Evolutionary conservation across 2,113 vertebrate species (phyloP).

Genomic region (Labeo rohita): DNA sequence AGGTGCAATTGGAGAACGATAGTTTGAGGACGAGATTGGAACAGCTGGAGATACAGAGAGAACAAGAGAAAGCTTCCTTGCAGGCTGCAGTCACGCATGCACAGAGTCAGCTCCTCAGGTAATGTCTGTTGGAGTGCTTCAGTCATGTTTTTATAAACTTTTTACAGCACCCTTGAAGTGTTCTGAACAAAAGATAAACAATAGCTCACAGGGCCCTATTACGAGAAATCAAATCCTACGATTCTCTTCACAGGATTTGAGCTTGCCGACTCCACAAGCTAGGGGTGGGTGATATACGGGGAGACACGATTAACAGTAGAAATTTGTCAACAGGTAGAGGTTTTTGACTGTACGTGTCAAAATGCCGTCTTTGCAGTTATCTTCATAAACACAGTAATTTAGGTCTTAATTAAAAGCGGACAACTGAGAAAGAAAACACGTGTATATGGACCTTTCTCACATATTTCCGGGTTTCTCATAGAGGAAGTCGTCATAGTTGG

Average conservation of each 20-base stretch:
- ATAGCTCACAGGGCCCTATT: neutral
- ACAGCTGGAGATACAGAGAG: slow-evolving; percentile 72
- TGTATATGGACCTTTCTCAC: too few relatives aligned
- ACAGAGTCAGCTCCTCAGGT: slow-evolving; percentile 80
- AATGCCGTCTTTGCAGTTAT: too few relatives aligned
- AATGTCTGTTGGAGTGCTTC: slow-evolving; percentile 33
- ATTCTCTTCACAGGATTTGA: neutral
- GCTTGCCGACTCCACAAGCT: neutral
- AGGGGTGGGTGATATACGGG: too few relatives aligned
- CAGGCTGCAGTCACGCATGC: slow-evolving; percentile 69
- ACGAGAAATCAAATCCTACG: neutral
- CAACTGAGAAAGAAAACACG: too few relatives aligned
- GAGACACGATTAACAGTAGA: too few relatives aligned
- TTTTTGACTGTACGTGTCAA: too few relatives aligned
- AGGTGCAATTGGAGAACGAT: slow-evolving; percentile 85
- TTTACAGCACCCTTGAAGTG: neutral
- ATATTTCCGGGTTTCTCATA: too few relatives aligned
- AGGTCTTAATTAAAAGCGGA: too few relatives aligned
- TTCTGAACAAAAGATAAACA: neutral
- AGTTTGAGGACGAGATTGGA: slow-evolving; percentile 77
- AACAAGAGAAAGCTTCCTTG: slow-evolving; percentile 75
- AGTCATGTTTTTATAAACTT: neutral
- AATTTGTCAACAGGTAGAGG: too few relatives aligned
- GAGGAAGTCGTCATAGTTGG: too few relatives aligned
- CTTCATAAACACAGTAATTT: too few relatives aligned